Conservation (phyloP, 2,113 vertebrate species). For the Mastomys natalensis region DNA sequence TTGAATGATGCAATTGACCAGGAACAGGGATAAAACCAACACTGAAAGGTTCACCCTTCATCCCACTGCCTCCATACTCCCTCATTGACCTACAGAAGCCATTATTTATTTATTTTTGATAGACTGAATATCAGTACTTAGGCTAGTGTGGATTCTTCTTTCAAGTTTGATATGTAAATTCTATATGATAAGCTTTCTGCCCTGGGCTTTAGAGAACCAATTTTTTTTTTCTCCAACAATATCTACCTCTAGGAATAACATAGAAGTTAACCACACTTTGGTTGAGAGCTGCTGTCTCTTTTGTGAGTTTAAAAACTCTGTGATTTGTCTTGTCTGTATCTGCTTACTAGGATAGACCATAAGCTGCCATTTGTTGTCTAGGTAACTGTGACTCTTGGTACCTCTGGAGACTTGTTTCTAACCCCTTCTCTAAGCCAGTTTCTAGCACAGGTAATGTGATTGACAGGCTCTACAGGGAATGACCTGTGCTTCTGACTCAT, state of each 20-base stretch:
- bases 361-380: neutral
- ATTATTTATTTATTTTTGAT: neutral
- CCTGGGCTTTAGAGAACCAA: neutral
- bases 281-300: neutral
- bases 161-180: neutral
- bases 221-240: neutral
- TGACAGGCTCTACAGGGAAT: neutral
- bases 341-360: neutral
- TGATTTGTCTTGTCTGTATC: neutral
- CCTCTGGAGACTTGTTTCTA: neutral
- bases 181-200: neutral
- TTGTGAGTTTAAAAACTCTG: neutral
- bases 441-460: neutral
- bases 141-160: neutral
- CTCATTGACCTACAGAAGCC: neutral
- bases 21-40: neutral
- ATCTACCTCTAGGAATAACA: neutral
- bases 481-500: neutral
- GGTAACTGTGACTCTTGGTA: neutral
- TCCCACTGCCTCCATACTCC: no score
- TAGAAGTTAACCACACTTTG: neutral
- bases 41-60: neutral
- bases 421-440: conserved; percentile 2
- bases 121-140: neutral
- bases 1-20: neutral